phyloP scores from a whole-genome alignment of 2,113 vertebrate genomes.

The Sigmodon hispidus region DNA sequence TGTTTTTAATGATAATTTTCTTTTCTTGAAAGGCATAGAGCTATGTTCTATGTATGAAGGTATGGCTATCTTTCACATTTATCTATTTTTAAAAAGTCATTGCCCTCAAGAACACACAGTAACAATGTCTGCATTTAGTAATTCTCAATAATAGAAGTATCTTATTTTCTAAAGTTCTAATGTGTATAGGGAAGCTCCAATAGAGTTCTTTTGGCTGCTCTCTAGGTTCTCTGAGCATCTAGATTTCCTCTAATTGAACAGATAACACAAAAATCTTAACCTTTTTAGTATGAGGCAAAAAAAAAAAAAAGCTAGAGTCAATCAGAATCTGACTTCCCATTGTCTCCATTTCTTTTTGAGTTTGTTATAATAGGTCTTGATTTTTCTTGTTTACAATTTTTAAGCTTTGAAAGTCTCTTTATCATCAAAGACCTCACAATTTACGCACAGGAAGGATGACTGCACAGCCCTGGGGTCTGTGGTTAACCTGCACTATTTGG shows the following conservation, averaged over 20 bases:
- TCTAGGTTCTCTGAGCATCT: neutral
- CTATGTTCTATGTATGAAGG: neutral
- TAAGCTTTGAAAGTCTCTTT: constrained; percentile 17
- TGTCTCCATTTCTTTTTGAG: neutral
- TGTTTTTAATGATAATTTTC: neutral
- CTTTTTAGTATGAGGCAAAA: neutral
- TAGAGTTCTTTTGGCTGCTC: neutral
- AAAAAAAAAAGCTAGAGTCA: neutral
- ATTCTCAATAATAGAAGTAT: neutral
- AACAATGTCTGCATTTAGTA: neutral
- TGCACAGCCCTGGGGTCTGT: constrained; percentile 8
- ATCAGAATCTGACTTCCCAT: neutral
- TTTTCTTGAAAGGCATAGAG: neutral
- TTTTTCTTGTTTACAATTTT: constrained; percentile 59
- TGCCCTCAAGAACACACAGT: accelerated
- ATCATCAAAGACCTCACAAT: constrained; percentile 29
- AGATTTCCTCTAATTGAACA: neutral
- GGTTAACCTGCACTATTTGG: constrained; percentile 60
- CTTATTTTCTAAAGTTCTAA: accelerated
- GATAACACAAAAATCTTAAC: neutral
- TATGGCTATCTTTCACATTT: neutral
- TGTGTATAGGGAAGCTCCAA: neutral
- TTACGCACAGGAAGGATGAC: constrained; percentile 46
- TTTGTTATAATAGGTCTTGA: neutral
- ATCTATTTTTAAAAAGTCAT: neutral